A percentile compares a stretch with the other conserved stretches of the same genome.
Conservation (phyloP, 2,797 vertebrate genomes). For the Anabas testudineus region DNA sequence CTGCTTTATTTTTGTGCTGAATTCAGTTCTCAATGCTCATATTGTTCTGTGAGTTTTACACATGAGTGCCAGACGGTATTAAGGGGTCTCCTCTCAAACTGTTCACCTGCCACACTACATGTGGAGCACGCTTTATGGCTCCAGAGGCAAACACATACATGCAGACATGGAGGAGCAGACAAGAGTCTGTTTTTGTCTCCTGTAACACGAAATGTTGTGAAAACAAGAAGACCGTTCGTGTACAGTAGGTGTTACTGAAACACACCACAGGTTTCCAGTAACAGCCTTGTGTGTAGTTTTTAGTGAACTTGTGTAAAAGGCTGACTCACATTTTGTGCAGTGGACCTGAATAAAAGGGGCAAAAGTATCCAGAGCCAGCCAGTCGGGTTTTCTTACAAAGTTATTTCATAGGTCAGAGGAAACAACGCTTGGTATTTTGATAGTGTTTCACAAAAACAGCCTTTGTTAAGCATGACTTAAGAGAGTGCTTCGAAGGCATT, state of each 20-base stretch:
- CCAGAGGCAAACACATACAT: slow-evolving; percentile 15
- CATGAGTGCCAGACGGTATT: slow-evolving; percentile 62
- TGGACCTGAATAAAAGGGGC: neutral
- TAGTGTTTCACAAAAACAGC: neutral
- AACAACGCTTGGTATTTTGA: neutral
- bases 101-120: slow-evolving; percentile 39
- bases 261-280: slow-evolving; percentile 1
- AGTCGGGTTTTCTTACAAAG: neutral
- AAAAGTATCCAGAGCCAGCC: neutral
- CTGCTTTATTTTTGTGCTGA: slow-evolving; percentile 46
- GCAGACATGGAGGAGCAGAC: slow-evolving; percentile 43
- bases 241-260: slow-evolving; percentile 1
- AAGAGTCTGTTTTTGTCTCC: slow-evolving; percentile 39
- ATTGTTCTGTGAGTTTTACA: slow-evolving; percentile 68
- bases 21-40: slow-evolving; percentile 51
- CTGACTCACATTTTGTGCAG: neutral
- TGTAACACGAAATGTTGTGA: slow-evolving; percentile 41
- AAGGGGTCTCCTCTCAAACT: slow-evolving; percentile 31
- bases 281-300: neutral
- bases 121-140: slow-evolving; percentile 20
- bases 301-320: neutral
- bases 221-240: slow-evolving; percentile 24
- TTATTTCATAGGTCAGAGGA: neutral
- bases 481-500: neutral
- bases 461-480: neutral